A percentile compares a stretch with the other conserved stretches of the same genome.
These are phyloP conservation scores for Arctopsyche grandis DNA, from an alignment of 1,140 invertebrate genomes.

Conservation along the genomic window DNA sequence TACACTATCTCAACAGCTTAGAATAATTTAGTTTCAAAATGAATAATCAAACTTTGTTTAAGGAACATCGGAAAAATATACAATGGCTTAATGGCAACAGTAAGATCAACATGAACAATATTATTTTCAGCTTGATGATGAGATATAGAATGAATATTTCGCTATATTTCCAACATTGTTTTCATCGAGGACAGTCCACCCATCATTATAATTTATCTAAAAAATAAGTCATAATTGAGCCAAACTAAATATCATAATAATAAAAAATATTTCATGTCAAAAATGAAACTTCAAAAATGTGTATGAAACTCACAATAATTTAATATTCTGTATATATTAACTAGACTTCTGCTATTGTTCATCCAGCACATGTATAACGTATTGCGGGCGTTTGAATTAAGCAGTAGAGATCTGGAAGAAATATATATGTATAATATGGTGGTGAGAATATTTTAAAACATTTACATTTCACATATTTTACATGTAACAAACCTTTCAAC, in stretches of 20 bases:
- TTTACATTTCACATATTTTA: neutral
- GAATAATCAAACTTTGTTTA: constrained; percentile 6
- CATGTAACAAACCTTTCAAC: constrained; percentile 3
- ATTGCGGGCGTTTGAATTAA: neutral
- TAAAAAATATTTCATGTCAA: no score
- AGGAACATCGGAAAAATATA: constrained; percentile 41
- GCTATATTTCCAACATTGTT: neutral
- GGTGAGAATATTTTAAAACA: neutral
- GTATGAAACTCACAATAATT: neutral
- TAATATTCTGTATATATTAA: neutral
- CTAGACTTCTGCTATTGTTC: neutral
- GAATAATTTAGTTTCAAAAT: constrained; percentile 24
- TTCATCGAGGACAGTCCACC: neutral
- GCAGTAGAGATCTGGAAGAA: neutral
- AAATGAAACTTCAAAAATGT: no score
- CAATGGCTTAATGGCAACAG: constrained; percentile 10
- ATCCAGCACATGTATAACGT: neutral
- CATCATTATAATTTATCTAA: neutral
- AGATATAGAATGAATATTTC: neutral
- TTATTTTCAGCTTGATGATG: neutral
- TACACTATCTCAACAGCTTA: constrained; percentile 29
- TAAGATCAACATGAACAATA: neutral
- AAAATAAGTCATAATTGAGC: no score
- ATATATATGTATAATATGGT: neutral
- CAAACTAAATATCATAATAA: no score